Base-by-base conservation (phyloP, 2,797 vertebrate species). In the Zalophus californianus region DNA sequence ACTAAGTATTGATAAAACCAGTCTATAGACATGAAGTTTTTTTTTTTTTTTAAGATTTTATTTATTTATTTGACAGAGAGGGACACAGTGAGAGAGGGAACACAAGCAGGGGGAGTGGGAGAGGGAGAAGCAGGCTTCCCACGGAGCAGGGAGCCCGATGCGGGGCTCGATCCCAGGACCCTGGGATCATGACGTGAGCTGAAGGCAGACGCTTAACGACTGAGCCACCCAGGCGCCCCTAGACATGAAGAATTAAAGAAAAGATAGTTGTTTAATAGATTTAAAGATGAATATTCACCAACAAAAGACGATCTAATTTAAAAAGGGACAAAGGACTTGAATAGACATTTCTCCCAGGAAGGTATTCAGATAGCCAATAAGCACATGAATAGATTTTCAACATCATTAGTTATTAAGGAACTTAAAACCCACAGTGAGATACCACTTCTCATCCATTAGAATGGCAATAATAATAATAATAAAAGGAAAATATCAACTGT, bases 271-370 rank as follows among this genome's bases (percentile, higher is more conserved):
- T 11, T 6, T 83, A 83, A 50, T 48, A 54, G 50, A 70, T 77
- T 96, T 89, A 21, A 85, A 89, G 93, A 88, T 35, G 35, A 88
- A 18, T 75, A 82, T 86, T 56, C 32, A 75, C 54, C 38, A 73
- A 80, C 62, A 72, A 80, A 56, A 54, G 77, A 48, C 13, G 68
- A 38, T 20, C 7, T 11, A 62, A 60, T 62, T 73, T 80, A 73
- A 58, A 92, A 91, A 62, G 62, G 41, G 54, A 15, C 77, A 95
- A 79, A 86, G 50, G 5, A 64, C 54, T 72, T 80, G 52, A 64
- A 68, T 10, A 82, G 38, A 66, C 25, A 77, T 75, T 91, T 73
- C 10, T 82, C 54, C 14, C 29, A 50, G 48, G 84, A 77, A 58
- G 11, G 78, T 77, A 77, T n/a, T 64, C 8, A 11, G 11, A 38